phyloP scores from a whole-genome alignment of 1,140 invertebrate genomes.

The Hermetia illucens region DNA sequence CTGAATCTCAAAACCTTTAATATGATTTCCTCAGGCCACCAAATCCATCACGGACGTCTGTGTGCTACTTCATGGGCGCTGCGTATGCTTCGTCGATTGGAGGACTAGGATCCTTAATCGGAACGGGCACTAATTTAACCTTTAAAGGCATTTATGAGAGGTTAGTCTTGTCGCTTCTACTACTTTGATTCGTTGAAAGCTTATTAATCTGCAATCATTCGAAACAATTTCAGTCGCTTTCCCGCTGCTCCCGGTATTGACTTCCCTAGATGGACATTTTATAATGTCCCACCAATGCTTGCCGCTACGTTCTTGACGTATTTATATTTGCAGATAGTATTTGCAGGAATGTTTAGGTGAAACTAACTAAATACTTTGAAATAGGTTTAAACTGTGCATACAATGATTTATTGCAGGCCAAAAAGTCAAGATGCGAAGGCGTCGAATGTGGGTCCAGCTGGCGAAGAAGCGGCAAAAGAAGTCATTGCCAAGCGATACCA shows the following conservation, averaged over 20 bases:
- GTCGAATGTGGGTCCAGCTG: conserved; percentile 38
- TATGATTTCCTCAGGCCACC: conserved; percentile 33
- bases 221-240: conserved; percentile 31
- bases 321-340: conserved; percentile 56
- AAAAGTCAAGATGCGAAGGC: conserved; percentile 41
- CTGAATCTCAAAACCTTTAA: too few species aligned
- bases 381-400: too few species aligned
- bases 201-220: conserved; percentile 11
- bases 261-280: conserved; percentile 64
- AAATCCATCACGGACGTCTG: conserved; percentile 46
- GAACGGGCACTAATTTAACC: conserved; percentile 78
- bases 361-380: too few species aligned
- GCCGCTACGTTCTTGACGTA: conserved; percentile 56
- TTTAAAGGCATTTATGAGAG: conserved; percentile 60
- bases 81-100: conserved; percentile 71
- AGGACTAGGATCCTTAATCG: conserved; percentile 74
- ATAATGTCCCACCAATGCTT: conserved; percentile 45
- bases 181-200: conserved; percentile 1
- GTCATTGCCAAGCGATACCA: conserved; percentile 53
- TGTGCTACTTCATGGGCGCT: conserved; percentile 58
- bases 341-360: conserved; percentile 48
- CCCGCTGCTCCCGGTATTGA: conserved; percentile 44
- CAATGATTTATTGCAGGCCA: conserved; percentile 37
- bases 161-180: conserved; percentile 27
- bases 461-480: conserved; percentile 45